Percentiles rank a stretch among this genome's conserved stretches.
Evolutionary conservation across 2,797 vertebrate species (phyloP).

Genomic region (Gambusia yucatana): DNA sequence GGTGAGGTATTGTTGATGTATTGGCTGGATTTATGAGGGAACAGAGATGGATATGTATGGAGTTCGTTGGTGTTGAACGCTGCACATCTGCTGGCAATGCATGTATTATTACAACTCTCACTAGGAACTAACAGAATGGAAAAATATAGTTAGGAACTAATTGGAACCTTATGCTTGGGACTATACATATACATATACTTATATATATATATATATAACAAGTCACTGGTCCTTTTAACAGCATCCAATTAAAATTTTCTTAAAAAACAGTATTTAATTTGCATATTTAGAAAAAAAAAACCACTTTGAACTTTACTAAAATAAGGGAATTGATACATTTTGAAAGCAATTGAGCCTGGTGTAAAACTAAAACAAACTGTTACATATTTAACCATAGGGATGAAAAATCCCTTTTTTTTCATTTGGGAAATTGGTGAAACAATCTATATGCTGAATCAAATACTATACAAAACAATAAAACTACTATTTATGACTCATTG

Average conservation of each 20-base stretch:
- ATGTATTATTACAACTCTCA: background rate
- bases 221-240: background rate
- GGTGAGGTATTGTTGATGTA: constrained; percentile 68
- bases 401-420: background rate
- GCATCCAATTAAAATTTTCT: background rate
- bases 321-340: background rate
- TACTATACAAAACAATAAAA: constrained; percentile 25
- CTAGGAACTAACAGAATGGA: background rate
- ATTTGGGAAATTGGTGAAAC: constrained; percentile 17
- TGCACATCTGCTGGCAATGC: constrained; percentile 4
- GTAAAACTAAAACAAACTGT: background rate
- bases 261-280: background rate
- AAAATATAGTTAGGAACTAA: background rate
- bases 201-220: background rate
- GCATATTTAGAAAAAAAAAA: background rate
- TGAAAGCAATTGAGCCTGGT: background rate
- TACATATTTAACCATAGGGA: background rate
- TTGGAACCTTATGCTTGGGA: background rate
- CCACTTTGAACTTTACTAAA: background rate
- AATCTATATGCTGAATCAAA: constrained; percentile 27
- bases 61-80: constrained; percentile 28
- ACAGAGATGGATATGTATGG: constrained; percentile 35
- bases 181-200: too few relatives aligned
- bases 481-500: constrained; percentile 8
- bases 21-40: constrained; percentile 50